Evolutionary conservation across 1,140 invertebrate genomes (phyloP).

Genomic region (Samia ricini): DNA sequence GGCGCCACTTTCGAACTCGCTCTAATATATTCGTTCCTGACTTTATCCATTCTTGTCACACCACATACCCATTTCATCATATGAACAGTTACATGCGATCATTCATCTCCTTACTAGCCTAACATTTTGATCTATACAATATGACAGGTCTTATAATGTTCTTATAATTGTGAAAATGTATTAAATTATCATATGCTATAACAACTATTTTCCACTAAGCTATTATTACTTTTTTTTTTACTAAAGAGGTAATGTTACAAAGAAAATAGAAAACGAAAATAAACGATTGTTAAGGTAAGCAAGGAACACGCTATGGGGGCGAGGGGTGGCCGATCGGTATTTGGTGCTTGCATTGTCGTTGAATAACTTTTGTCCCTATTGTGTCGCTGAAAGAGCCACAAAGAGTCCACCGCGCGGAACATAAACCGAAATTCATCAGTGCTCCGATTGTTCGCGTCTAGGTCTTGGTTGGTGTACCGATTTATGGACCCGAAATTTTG

Average conservation of each 20-base stretch:
- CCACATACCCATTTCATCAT: too few relatives aligned
- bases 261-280: conserved; percentile 40
- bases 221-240: background rate
- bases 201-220: background rate
- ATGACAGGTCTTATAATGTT: too few relatives aligned
- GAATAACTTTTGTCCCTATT: conserved; percentile 79
- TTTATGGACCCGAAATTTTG: conserved; percentile 24
- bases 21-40: too few relatives aligned
- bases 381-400: conserved; percentile 74
- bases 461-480: conserved; percentile 44
- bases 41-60: too few relatives aligned
- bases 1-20: too few relatives aligned
- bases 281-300: conserved; percentile 75
- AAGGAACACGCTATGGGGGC: conserved; percentile 45
- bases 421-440: conserved; percentile 79
- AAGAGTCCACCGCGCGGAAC: conserved; percentile 74
- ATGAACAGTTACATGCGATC: too few relatives aligned
- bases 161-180: too few relatives aligned
- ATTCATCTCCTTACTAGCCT: too few relatives aligned
- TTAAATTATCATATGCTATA: too few relatives aligned
- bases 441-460: conserved; percentile 69
- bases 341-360: conserved; percentile 78
- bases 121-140: too few relatives aligned
- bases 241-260: background rate
- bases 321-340: conserved; percentile 70